Evolutionary conservation across 2,113 vertebrate species (phyloP).

Genomic region (Zootoca vivipara): DNA sequence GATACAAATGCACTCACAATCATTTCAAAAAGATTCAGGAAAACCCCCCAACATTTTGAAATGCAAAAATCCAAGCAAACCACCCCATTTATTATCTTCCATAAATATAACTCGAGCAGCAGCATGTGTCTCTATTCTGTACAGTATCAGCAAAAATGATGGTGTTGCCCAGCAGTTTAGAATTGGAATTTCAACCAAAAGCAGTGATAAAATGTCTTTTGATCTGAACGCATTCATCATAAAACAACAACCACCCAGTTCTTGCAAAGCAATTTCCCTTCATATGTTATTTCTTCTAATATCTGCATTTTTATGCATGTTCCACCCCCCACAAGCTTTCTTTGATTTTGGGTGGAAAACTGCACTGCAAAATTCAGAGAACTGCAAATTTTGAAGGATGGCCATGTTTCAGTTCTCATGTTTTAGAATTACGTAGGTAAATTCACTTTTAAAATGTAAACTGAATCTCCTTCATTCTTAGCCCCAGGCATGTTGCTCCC

Average conservation of each 20-base stretch:
- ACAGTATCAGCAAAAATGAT: background rate
- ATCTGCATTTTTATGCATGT: too few species aligned
- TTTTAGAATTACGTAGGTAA: too few species aligned
- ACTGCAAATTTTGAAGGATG: too few species aligned
- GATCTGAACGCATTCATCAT: background rate
- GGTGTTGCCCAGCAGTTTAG: background rate
- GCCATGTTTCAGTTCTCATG: too few species aligned
- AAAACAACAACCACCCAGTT: background rate
- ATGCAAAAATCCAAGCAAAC: background rate
- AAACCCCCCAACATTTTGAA: background rate
- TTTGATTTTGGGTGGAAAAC: too few species aligned
- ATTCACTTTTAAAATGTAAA: too few species aligned
- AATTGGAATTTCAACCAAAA: background rate
- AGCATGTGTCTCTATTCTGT: background rate
- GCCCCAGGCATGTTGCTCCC: too few species aligned
- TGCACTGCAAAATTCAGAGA: too few species aligned
- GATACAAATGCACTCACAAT: background rate
- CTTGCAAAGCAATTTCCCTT: background rate
- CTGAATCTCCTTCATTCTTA: too few species aligned
- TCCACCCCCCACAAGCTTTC: too few species aligned
- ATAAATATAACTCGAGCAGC: background rate
- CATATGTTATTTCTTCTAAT: too few species aligned
- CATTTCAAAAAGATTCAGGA: background rate
- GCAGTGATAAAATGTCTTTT: background rate
- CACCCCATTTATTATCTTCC: background rate